These are phyloP conservation scores for Bombyx mori DNA, from an alignment of 1,140 invertebrate species.

Conservation along the genomic window ASM3026992v2 NC_085130.1:993501-994000, in stretches of 20 bases:
- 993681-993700: slow-evolving; percentile 23
- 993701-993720: slow-evolving; percentile 30
- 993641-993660: slow-evolving; percentile 23
- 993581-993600: slow-evolving; percentile 30
- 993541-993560: slow-evolving; percentile 23
- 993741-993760: slow-evolving; percentile 12
- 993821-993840: no score
- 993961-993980: slow-evolving; percentile 24
- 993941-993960: slow-evolving; percentile 36
- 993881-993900: slow-evolving; percentile 23
- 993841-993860: no score
- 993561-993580: slow-evolving; percentile 27
- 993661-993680: slow-evolving; percentile 25
- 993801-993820: background rate
- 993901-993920: slow-evolving; percentile 37
- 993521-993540: slow-evolving; percentile 26
- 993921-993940: slow-evolving; percentile 34
- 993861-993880: no score
- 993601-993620: slow-evolving; percentile 20
- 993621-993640: slow-evolving; percentile 24
- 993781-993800: background rate
- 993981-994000: slow-evolving; percentile 44
- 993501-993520: slow-evolving; percentile 32
- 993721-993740: slow-evolving; percentile 9
- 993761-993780: slow-evolving; percentile 21